Percentiles rank a stretch among this genome's conserved stretches.
phyloP scores from a whole-genome alignment of 1,140 invertebrate species.

The Heliconius himera region DNA sequence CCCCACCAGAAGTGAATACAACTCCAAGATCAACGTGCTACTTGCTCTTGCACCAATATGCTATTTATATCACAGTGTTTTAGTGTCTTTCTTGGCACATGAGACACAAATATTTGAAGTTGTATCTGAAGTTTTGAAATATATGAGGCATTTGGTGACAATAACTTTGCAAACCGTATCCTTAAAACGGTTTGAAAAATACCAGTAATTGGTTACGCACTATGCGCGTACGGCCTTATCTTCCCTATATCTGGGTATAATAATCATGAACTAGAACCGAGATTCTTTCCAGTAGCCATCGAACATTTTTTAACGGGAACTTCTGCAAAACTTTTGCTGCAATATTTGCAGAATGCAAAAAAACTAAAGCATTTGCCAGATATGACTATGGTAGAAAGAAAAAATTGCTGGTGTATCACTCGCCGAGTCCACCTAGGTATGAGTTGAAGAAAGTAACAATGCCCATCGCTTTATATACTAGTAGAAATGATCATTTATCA shows the following conservation, averaged over 20 bases:
- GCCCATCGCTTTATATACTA: slow-evolving; percentile 82
- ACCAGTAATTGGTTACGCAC: not conserved
- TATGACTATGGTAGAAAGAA: slow-evolving; percentile 78
- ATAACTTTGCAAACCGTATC: not conserved
- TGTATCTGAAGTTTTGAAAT: not conserved
- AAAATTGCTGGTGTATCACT: slow-evolving; percentile 79
- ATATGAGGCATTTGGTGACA: not conserved
- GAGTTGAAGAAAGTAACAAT: slow-evolving; percentile 78
- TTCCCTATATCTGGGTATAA: slow-evolving; percentile 41
- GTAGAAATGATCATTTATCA: slow-evolving; percentile 83
- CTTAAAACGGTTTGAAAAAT: not conserved
- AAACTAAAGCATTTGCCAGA: slow-evolving; percentile 61
- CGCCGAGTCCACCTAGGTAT: slow-evolving; percentile 80
- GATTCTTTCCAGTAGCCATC: slow-evolving; percentile 20
- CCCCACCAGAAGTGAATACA: slow-evolving; percentile 24
- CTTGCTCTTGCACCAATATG: slow-evolving; percentile 19
- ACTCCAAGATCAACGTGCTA: slow-evolving; percentile 25
- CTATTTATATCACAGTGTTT: not conserved
- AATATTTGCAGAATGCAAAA: slow-evolving; percentile 81
- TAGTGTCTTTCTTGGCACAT: not conserved
- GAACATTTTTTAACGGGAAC: slow-evolving; percentile 37
- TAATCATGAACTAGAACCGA: slow-evolving; percentile 34
- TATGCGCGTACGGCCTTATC: not conserved
- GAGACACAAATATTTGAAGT: not conserved
- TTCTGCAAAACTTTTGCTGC: slow-evolving; percentile 85